A percentile compares a stretch with the other conserved stretches of the same genome.
Evolutionary conservation across 2,888 invertebrate species (phyloP).

Genomic region (Leptothorax acervorum): DNA sequence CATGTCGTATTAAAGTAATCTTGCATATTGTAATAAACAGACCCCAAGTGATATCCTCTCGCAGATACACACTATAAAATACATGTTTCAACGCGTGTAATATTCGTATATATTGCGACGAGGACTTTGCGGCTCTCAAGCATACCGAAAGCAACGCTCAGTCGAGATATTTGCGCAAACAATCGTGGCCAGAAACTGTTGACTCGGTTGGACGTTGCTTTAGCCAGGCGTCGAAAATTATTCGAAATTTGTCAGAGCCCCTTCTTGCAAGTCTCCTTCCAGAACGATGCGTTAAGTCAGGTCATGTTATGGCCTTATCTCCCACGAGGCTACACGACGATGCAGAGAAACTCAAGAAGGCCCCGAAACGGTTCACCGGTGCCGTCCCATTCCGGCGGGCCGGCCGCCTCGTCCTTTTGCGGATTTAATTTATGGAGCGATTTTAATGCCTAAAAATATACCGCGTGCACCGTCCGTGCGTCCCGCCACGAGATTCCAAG

Average conservation of each 20-base stretch:
- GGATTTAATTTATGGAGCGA: conserved; percentile 84
- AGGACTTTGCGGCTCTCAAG: background rate
- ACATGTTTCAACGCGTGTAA: background rate
- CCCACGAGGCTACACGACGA: conserved; percentile 68
- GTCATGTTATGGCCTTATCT: conserved; percentile 83
- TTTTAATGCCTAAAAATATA: conserved; percentile 83
- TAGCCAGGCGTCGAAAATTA: conserved; percentile 33
- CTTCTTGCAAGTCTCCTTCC: conserved; percentile 29
- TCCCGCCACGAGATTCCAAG: conserved; percentile 71
- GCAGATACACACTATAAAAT: background rate
- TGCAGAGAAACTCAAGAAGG: conserved; percentile 76
- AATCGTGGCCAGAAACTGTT: conserved; percentile 27
- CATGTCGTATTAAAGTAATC: background rate
- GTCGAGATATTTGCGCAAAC: conserved; percentile 28
- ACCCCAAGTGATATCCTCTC: background rate
- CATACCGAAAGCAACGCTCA: conserved; percentile 46
- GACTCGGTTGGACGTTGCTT: conserved; percentile 13
- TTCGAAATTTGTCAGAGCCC: conserved; percentile 35
- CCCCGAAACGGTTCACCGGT: conserved; percentile 73
- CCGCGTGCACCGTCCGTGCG: conserved; percentile 72
- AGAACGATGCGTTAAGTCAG: conserved; percentile 80
- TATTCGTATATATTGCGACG: conserved; percentile 5
- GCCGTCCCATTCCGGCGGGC: conserved; percentile 76
- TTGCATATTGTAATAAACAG: background rate
- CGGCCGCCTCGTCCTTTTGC: conserved; percentile 76